phyloP scores from a whole-genome alignment of 2,797 vertebrate species.

The Fistularia tabacaria region DNA sequence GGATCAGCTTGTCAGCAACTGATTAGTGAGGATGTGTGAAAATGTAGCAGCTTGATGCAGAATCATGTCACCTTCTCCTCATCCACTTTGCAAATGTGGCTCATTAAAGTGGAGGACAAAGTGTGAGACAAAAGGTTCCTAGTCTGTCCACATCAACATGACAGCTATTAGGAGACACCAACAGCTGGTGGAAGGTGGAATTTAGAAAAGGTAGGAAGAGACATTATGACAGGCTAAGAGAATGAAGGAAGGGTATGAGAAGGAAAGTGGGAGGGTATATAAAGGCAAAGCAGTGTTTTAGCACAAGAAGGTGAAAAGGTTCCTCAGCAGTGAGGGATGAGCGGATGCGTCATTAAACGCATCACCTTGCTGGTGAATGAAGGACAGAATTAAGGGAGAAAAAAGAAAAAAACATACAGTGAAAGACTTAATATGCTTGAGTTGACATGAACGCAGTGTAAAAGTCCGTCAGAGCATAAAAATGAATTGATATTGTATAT shows the following conservation, averaged over 20 bases:
- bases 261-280: slow-evolving; percentile 2
- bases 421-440: too few species aligned
- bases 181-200: slow-evolving; percentile 66
- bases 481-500: too few species aligned
- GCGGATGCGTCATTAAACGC: too few species aligned
- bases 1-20: slow-evolving; percentile 54
- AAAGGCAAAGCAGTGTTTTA: background rate
- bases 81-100: slow-evolving; percentile 67
- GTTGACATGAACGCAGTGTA: too few species aligned
- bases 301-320: slow-evolving; percentile 8
- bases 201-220: slow-evolving; percentile 31
- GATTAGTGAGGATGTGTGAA: slow-evolving; percentile 43
- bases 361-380: too few species aligned
- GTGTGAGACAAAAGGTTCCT: slow-evolving; percentile 52
- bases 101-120: slow-evolving; percentile 69
- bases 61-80: slow-evolving; percentile 49
- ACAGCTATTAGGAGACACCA: slow-evolving; percentile 66
- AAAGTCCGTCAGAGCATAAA: too few species aligned
- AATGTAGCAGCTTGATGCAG: slow-evolving; percentile 47
- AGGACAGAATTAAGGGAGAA: too few species aligned
- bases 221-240: slow-evolving; percentile 38
- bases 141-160: slow-evolving; percentile 54
- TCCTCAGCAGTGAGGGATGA: too few species aligned
- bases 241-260: slow-evolving; percentile 12
- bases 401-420: too few species aligned